Percentiles rank a stretch among this genome's conserved stretches.
These are phyloP conservation scores for Chelonus insularis DNA, from an alignment of 1,140 invertebrate genomes.

Conservation along the genomic window DNA sequence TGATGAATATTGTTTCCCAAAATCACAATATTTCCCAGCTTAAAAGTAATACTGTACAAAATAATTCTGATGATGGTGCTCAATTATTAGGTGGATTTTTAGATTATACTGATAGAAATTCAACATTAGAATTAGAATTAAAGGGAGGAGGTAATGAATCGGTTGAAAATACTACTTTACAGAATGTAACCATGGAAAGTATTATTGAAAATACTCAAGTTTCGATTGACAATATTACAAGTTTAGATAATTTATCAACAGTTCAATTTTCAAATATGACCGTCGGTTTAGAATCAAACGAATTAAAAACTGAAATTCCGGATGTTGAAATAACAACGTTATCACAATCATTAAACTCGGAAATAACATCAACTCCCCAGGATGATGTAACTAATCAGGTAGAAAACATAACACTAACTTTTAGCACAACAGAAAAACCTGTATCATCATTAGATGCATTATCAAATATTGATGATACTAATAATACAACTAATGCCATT, in stretches of 20 bases:
- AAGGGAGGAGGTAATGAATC: not conserved
- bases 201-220: slow-evolving; percentile 1
- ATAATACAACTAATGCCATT: slow-evolving; percentile 28
- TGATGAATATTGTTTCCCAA: slow-evolving; percentile 8
- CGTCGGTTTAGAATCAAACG: not conserved
- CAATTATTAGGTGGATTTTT: slow-evolving; percentile 38
- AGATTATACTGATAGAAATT: slow-evolving; percentile 35
- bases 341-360: too few relatives aligned
- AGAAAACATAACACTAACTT: slow-evolving; percentile 28
- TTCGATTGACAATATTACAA: not conserved
- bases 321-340: too few relatives aligned
- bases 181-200: too few relatives aligned
- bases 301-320: slow-evolving; percentile 1
- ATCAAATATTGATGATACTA: slow-evolving; percentile 22
- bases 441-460: slow-evolving; percentile 11
- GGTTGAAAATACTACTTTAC: slow-evolving; percentile 12
- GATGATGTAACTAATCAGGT: slow-evolving; percentile 5
- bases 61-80: slow-evolving; percentile 17
- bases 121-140: slow-evolving; percentile 23
- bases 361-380: slow-evolving; percentile 19
- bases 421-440: slow-evolving; percentile 19
- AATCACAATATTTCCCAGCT: not conserved
- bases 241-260: not conserved
- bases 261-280: not conserved
- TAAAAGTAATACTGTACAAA: not conserved